Base-by-base conservation (phyloP, 2,888 invertebrate genomes). In the Muscina levida region DNA sequence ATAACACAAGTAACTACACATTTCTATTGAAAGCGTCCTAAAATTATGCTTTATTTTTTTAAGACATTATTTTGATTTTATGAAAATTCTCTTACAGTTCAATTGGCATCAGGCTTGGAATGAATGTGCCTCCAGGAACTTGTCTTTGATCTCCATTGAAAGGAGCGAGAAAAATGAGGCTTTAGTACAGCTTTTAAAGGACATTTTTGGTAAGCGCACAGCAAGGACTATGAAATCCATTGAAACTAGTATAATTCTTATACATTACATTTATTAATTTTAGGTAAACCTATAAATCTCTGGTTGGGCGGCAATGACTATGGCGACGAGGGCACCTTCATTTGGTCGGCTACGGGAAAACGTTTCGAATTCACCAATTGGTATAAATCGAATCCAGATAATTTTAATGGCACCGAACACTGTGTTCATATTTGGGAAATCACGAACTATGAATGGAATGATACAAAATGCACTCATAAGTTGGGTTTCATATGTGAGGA, bases 81-180 rank as follows among this genome's bases (percentile, higher is more conserved):
- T 57, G 62, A 8, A 31, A 70, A 24, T 31, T 31, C 31, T n/a
- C 31, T 42, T 77, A 13, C 24, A 80, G 76, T 72, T 65, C 56
- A 80, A 76, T 65, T 80, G 80, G 80, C 56, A 65, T 57, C 67
- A 80, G 57, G 76, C 77, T 37, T 71, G 72, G 72, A 57, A 70
- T 65, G 75, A 62, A 37, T 76, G 75, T 44, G 39, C 42, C 1
- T 15, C 22, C 8, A 70, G 39, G 15, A 76, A 76, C 56, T 65
- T 71, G 75, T 26, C 75, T 10, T 24, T 76, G 39, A 53, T 65
- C 13, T 51, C 62, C 11, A 48, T 76, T 0, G 44, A 70, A 4
- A 67, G 67, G 11, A n/a, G 51, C 4, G 75, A 42, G 24, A 68
- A 75, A 46, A 68, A 62, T 68, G 1, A 10, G 1, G 26, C n/a